These are phyloP conservation scores for Leptonema lineaticorne DNA, from an alignment of 1,140 invertebrate genomes.

Conservation along the genomic window DNA sequence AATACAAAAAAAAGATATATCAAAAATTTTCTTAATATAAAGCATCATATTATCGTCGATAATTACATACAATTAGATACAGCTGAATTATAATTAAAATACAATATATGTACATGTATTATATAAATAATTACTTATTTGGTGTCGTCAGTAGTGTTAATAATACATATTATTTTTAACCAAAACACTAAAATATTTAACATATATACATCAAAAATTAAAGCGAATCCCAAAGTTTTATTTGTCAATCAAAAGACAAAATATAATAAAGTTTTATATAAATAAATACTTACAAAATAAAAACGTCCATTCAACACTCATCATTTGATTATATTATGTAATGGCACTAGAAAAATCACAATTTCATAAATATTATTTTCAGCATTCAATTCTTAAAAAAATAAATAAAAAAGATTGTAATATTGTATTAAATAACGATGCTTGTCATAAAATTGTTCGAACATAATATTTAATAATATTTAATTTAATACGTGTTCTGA, in stretches of 20 bases:
- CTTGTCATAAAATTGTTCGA: too few species aligned
- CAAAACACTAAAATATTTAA: background rate
- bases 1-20: too few species aligned
- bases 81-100: background rate
- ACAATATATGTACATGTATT: background rate
- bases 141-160: constrained; percentile 38
- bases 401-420: too few species aligned
- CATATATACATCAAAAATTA: constrained; percentile 23
- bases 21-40: too few species aligned
- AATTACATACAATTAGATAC: too few species aligned
- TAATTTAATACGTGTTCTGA: too few species aligned
- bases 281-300: background rate
- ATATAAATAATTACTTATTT: constrained; percentile 26
- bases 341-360: constrained; percentile 22
- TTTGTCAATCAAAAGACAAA: background rate
- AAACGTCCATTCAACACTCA: background rate
- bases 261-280: background rate
- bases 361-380: too few species aligned
- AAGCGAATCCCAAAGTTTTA: constrained; percentile 21
- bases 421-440: too few species aligned
- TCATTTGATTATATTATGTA: background rate
- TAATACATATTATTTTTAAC: background rate
- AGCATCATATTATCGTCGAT: too few species aligned
- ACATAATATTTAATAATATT: too few species aligned
- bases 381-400: too few species aligned